These are phyloP conservation scores for Xiphydria camelus DNA, from an alignment of 2,888 invertebrate genomes.

Conservation along the genomic window DNA sequence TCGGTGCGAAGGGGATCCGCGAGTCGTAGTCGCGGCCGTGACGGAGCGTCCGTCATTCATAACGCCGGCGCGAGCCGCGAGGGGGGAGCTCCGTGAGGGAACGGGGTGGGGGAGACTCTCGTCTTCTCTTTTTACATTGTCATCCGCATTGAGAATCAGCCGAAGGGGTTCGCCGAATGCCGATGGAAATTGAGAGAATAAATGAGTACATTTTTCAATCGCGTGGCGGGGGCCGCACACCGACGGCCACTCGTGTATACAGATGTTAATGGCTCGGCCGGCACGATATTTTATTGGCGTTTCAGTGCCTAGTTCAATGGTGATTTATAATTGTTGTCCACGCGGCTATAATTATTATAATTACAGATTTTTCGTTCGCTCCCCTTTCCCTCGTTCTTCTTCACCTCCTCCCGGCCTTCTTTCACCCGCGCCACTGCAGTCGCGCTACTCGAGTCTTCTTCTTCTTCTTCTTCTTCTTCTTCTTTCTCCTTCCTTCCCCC, in stretches of 20 bases:
- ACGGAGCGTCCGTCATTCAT: conserved; percentile 37
- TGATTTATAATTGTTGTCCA: conserved; percentile 52
- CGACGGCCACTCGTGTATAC: conserved; percentile 9
- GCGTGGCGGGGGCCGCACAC: conserved; percentile 16
- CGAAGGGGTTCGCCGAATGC: conserved; percentile 11
- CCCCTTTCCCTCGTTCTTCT: conserved; percentile 24
- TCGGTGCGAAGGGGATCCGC: not conserved
- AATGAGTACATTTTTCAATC: conserved; percentile 33
- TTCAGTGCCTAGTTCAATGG: conserved; percentile 51
- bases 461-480: conserved; percentile 5
- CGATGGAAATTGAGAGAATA: conserved; percentile 34
- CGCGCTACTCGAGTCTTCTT: conserved; percentile 8
- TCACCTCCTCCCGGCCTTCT: conserved; percentile 18
- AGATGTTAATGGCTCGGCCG: conserved; percentile 22
- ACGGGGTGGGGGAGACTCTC: conserved; percentile 3
- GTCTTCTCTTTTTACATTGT: conserved; percentile 30
- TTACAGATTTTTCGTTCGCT: conserved; percentile 48
- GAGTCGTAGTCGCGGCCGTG: conserved; percentile 22
- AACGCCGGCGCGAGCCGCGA: too few relatives aligned
- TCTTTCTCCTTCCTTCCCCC: conserved; percentile 25
- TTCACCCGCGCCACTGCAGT: conserved; percentile 6
- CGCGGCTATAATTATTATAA: conserved; percentile 49
- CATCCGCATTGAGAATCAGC: conserved; percentile 27
- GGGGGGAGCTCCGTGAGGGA: too few relatives aligned
- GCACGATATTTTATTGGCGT: conserved; percentile 36